A percentile compares a stretch with the other conserved stretches of the same genome.
phyloP scores from a whole-genome alignment of 2,888 invertebrate species.

The Drosophila siamana region DNA sequence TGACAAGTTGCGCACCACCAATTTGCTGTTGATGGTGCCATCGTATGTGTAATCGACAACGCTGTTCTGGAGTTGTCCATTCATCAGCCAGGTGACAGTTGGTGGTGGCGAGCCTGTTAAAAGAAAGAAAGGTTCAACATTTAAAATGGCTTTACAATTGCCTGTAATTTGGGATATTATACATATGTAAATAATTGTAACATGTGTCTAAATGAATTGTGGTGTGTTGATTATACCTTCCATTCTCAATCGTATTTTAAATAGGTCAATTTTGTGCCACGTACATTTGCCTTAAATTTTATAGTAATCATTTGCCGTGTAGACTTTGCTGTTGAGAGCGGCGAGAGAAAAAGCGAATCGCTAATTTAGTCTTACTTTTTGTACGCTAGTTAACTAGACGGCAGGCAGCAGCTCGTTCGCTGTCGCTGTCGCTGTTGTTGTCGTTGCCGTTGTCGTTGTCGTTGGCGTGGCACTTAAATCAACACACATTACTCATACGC shows the following conservation, averaged over 20 bases:
- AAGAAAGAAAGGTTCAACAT: background rate
- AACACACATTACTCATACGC: slow-evolving; percentile 76
- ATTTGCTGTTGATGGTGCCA: slow-evolving; percentile 87
- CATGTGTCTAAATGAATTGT: background rate
- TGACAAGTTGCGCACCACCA: slow-evolving; percentile 88
- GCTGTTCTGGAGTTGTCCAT: slow-evolving; percentile 86
- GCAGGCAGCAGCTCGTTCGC: background rate
- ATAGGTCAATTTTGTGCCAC: background rate
- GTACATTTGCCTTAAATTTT: too few relatives aligned
- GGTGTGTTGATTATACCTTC: background rate
- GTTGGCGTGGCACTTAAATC: slow-evolving; percentile 56
- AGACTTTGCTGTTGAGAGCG: background rate
- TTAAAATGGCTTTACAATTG: slow-evolving; percentile 22
- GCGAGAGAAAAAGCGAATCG: slow-evolving; percentile 8
- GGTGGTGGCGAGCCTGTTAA: slow-evolving; percentile 91
- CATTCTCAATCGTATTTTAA: background rate
- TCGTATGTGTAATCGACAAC: slow-evolving; percentile 85
- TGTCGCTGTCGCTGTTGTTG: background rate
- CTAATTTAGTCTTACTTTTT: slow-evolving; percentile 34
- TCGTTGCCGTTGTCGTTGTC: slow-evolving; percentile 8
- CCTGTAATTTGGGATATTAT: background rate
- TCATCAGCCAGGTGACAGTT: slow-evolving; percentile 91
- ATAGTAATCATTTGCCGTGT: too few relatives aligned
- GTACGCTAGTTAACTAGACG: slow-evolving; percentile 33
- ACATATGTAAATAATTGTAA: background rate